Base-by-base conservation (phyloP, 2,113 vertebrate species). In the Periophthalmodon schlosseri region DNA sequence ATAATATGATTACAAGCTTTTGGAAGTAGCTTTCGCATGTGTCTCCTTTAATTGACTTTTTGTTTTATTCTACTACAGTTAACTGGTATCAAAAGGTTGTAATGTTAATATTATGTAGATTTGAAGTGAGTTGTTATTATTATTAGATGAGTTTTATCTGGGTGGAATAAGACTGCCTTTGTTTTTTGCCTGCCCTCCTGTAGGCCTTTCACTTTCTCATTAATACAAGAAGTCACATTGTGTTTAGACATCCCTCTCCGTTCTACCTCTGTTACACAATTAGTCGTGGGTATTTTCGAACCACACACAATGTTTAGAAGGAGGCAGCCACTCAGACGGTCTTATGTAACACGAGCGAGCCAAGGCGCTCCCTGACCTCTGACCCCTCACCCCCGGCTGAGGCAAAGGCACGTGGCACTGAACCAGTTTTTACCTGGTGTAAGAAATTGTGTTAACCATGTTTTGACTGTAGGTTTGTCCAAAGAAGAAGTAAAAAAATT, bases 181-280 rank as follows among this genome's bases (percentile, higher is more conserved):
- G 21, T 67, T 23, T 69, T 56, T 74, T 5, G 69, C 65, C 46
- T 69, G 75, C 21, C n/a, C 28, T 28, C 39, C 69, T 34, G 20
- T 73, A 16, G 69, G 71, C 78, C 67, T 76, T 66, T 57, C 64
- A 75, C 71, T 18, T 69, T 66, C 52, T 23, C 76, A 79, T 86
- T 85, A 81, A 88, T 88, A 87, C 78, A 81, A 77, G 76, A 81
- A 77, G 78, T 85, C 79, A 86, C 87, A 85, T 80, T 86, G 84
- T 80, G 79, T 77, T 84, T 73, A 36, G 65, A 69, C 84, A 77
- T 72, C 75, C 77, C 85, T 84, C 82, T 84, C 77, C 69, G 69
- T 64, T 49, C 83, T 86, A 84, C 86, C 79, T 85, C 81, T 83
- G 84, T 88, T 90, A 86, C 81, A 87, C 86, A 91, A 90, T 82